Evolutionary conservation across 2,797 vertebrate genomes (phyloP).

Genomic region (Neosalanx taihuensis): DNA sequence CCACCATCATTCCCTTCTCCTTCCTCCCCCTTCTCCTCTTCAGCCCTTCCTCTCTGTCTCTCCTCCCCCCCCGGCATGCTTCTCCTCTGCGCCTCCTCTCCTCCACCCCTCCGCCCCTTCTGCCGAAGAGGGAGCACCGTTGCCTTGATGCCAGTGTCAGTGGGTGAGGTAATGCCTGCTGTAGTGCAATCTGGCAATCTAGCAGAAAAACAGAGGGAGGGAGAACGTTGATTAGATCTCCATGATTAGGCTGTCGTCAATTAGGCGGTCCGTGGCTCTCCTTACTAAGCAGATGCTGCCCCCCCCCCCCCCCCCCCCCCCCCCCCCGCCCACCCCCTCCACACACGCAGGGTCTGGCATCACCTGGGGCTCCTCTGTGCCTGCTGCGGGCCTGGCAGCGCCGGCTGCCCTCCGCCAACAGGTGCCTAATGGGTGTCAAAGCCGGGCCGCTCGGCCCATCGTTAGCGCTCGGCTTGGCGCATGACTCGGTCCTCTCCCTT

Average conservation of each 20-base stretch:
- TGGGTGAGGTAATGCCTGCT: conserved; percentile 12
- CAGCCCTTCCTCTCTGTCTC: not conserved
- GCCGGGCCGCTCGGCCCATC: conserved; percentile 52
- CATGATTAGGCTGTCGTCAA: conserved; percentile 32
- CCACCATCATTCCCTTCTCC: not conserved
- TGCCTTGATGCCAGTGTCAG: conserved; percentile 12
- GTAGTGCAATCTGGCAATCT: too few relatives aligned
- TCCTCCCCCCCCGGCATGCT: not conserved
- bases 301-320: too few relatives aligned
- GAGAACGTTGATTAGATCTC: conserved; percentile 24
- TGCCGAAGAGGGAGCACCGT: conserved; percentile 7
- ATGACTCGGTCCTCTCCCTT: conserved; percentile 65
- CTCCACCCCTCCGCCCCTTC: conserved; percentile 10
- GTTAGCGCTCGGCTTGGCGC: conserved; percentile 53
- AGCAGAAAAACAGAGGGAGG: not conserved
- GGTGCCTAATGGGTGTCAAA: conserved; percentile 68
- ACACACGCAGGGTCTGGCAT: conserved; percentile 30
- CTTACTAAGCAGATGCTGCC: conserved; percentile 62
- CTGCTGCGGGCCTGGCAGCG: conserved; percentile 35
- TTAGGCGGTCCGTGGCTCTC: conserved; percentile 33
- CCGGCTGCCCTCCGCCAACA: conserved; percentile 57
- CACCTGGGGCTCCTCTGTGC: conserved; percentile 44
- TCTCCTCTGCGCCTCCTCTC: conserved; percentile 1
- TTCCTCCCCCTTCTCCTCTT: not conserved
- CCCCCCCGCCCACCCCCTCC: too few relatives aligned